Base-by-base conservation (phyloP, 1,140 invertebrate species). In the Orussus abietinus region DNA sequence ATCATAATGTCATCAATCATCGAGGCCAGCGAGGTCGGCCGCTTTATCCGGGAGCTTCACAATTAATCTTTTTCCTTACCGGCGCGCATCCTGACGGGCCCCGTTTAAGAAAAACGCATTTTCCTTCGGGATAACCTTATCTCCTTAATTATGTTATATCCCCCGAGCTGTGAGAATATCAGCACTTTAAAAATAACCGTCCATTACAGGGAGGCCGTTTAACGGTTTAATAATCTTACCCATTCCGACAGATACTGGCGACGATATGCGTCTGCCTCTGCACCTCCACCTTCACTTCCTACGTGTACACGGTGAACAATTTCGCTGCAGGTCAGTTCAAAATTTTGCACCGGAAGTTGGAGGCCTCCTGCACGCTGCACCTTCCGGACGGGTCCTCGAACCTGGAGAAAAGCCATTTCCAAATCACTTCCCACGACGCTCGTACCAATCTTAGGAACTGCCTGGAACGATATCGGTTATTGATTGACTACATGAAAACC, bases 231-330 rank as follows among this genome's bases (percentile, higher is more conserved):
- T 7, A 19, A 38, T 13, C 10, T 2, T 31, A 26, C 19, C 36
- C 5, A 38, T 18, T 0, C 14, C n/a, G n/a, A n/a, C n/a, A 59
- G 59, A 33, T 42, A n/a, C 32, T 55, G 4, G 39, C 45, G 6
- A 14, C 42, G 11, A 33, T 32, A n/a, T 43, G 53, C 13, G 15
- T 42, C 4, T 49, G 50, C 11, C 17, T 57, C 4, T 53, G 51
- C 10, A 55, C 42, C 19, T 44, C 51, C 19, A 57, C 53, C 21
- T 55, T 57, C 18, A 52, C 59, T 37, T 55, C 53, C 35, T 48
- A 59, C n/a, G 20, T 63, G 1, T 53, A 48, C 12, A 49, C 47
- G 1, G 15, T 57, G 2, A 55, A 51, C 21, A 32, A 57, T 1
- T 50, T 57, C 11, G 15, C 34, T 5, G 48, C 46, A 1, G 50